Evolutionary conservation across 2,797 vertebrate species (phyloP).

Genomic region (Paratrypauchen microcephalus): DNA sequence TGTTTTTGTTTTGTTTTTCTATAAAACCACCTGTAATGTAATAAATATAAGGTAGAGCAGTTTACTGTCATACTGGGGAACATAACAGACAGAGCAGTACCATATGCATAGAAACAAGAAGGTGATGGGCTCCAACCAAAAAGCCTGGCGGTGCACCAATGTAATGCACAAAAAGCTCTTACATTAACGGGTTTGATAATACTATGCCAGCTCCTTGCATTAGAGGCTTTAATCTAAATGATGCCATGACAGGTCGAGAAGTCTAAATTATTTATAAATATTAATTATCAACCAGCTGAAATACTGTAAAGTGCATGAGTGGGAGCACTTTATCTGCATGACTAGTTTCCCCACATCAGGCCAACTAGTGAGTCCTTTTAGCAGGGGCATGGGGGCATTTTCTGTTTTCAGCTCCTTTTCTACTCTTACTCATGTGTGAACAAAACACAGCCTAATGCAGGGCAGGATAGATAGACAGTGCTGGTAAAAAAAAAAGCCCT

Average conservation of each 20-base stretch:
- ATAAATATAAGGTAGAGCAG: too few relatives aligned
- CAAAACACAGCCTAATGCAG: slow-evolving; percentile 26
- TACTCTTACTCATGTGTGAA: slow-evolving; percentile 36
- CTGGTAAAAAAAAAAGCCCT: slow-evolving; percentile 16
- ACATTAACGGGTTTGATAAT: background rate
- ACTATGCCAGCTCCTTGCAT: background rate
- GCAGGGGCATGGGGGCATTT: slow-evolving; percentile 10
- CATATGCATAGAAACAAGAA: too few relatives aligned
- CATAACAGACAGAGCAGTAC: too few relatives aligned
- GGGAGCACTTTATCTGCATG: slow-evolving; percentile 9
- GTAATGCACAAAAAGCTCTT: background rate
- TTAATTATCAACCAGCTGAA: slow-evolving; percentile 17
- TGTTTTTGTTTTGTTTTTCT: too few relatives aligned
- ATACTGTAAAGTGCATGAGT: slow-evolving; percentile 8
- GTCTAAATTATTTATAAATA: slow-evolving; percentile 17
- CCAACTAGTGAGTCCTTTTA: slow-evolving; percentile 11
- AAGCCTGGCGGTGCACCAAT: background rate
- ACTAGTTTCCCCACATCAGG: background rate
- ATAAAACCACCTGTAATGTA: too few relatives aligned
- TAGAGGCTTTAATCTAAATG: too few relatives aligned
- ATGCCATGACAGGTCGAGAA: slow-evolving; percentile 3
- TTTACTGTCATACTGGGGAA: too few relatives aligned
- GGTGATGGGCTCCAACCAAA: too few relatives aligned
- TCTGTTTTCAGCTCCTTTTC: slow-evolving; percentile 4
- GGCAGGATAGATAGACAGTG: slow-evolving; percentile 12